A percentile compares a stretch with the other conserved stretches of the same genome.
phyloP scores from a whole-genome alignment of 1,140 invertebrate species.

The Drosophila athabasca region DNA sequence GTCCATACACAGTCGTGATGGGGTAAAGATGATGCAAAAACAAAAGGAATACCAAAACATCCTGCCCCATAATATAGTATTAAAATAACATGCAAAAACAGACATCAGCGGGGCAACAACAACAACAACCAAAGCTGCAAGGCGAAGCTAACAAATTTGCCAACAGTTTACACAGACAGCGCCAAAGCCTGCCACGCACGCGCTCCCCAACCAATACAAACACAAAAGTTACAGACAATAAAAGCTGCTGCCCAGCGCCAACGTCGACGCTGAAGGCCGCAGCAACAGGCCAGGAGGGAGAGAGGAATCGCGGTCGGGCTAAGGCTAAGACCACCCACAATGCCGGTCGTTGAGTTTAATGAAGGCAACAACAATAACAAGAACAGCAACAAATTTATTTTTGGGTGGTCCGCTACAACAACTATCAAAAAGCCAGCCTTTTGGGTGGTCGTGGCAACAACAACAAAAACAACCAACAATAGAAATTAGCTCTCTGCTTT shows the following conservation, averaged over 20 bases:
- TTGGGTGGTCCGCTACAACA: constrained; percentile 64
- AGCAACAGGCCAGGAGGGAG: constrained; percentile 18
- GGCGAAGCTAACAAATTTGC: constrained; percentile 77
- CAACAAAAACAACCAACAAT: constrained; percentile 32
- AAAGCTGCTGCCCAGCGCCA: constrained; percentile 51
- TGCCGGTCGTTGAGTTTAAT: constrained; percentile 73
- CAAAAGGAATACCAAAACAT: constrained; percentile 43
- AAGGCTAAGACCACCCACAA: constrained; percentile 66
- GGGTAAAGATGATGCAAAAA: constrained; percentile 27
- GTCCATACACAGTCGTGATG: constrained; percentile 32
- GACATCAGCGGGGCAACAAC: constrained; percentile 54
- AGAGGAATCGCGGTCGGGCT: constrained; percentile 8
- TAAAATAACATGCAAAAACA: constrained; percentile 76
- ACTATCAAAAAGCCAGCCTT: constrained; percentile 17
- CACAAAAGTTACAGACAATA: constrained; percentile 35
- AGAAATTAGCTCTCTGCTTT: constrained; percentile 34
- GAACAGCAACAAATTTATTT: constrained; percentile 63
- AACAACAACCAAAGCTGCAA: constrained; percentile 47
- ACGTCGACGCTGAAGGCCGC: constrained; percentile 62
- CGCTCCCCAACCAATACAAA: constrained; percentile 43
- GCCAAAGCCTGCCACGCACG: constrained; percentile 73
- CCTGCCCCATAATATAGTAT: constrained; percentile 73
- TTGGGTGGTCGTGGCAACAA: constrained; percentile 56
- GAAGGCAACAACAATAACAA: constrained; percentile 41
- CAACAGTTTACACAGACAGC: constrained; percentile 59